Conservation (phyloP, 2,888 invertebrate genomes). For the Noctua comes region DNA sequence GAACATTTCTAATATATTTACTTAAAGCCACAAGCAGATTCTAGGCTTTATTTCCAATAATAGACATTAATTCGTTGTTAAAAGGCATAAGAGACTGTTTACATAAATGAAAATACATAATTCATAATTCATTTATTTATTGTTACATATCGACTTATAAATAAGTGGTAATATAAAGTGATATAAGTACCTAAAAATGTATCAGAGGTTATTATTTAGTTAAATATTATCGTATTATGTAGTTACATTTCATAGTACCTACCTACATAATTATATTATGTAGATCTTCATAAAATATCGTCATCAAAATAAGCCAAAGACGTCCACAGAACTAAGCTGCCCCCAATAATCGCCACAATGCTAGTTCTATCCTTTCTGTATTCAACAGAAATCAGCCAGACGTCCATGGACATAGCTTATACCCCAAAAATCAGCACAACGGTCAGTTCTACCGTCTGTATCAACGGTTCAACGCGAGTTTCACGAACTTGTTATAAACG, state of each 20-base stretch:
- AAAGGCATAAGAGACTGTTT: not conserved
- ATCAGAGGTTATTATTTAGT: not conserved
- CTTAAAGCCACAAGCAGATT: not conserved
- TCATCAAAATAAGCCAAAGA: not conserved
- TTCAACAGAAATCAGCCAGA: not conserved
- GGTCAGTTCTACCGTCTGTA: not conserved
- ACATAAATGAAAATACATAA: not conserved
- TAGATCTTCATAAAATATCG: not conserved
- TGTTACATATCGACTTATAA: too few relatives aligned
- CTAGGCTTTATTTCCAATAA: not conserved
- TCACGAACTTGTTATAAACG: not conserved
- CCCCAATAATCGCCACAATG: not conserved
- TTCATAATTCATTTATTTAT: too few relatives aligned
- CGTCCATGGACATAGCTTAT: not conserved
- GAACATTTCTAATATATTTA: not conserved
- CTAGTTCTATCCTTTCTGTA: not conserved
- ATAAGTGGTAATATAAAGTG: too few relatives aligned
- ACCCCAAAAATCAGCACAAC: not conserved
- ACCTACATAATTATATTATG: too few relatives aligned
- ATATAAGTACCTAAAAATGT: not conserved
- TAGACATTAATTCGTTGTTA: not conserved
- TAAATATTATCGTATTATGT: not conserved
- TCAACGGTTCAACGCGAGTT: too few relatives aligned
- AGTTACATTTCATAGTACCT: not conserved
- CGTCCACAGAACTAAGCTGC: not conserved